phyloP scores from a whole-genome alignment of 2,797 vertebrate genomes.

The Hapalemur alaotrensis region DNA sequence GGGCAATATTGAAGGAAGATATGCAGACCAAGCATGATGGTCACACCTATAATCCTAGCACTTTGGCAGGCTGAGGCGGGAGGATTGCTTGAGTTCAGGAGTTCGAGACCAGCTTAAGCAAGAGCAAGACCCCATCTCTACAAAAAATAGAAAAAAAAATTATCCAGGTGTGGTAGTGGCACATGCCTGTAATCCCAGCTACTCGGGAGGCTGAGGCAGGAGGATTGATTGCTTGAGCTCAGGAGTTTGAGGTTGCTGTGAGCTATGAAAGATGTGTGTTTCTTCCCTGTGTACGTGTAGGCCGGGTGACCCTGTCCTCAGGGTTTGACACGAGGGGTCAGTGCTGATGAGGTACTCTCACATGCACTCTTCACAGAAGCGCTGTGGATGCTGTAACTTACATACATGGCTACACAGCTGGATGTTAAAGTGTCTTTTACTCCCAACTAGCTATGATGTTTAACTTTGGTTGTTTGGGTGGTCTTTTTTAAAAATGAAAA shows the following conservation, averaged over 20 bases:
- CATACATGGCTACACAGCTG: background rate
- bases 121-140: too few relatives aligned
- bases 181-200: too few relatives aligned
- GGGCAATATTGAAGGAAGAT: background rate
- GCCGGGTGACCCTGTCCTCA: rapidly evolving
- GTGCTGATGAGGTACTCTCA: background rate
- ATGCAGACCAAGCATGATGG: background rate
- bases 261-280: background rate
- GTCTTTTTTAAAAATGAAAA: background rate
- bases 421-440: background rate
- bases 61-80: too few relatives aligned
- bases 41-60: too few relatives aligned
- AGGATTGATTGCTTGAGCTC: too few relatives aligned
- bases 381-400: background rate
- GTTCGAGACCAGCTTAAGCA: too few relatives aligned
- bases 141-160: too few relatives aligned
- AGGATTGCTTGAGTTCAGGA: too few relatives aligned
- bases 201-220: too few relatives aligned
- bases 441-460: background rate
- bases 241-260: too few relatives aligned
- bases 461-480: constrained; percentile 25
- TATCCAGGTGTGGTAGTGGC: too few relatives aligned
- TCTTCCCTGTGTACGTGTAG: rapidly evolving
- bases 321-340: background rate
- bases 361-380: background rate